A percentile compares a stretch with the other conserved stretches of the same genome.
These are phyloP conservation scores for Osmoderma eremita DNA, from an alignment of 2,888 invertebrate genomes.

Conservation along the genomic window DNA sequence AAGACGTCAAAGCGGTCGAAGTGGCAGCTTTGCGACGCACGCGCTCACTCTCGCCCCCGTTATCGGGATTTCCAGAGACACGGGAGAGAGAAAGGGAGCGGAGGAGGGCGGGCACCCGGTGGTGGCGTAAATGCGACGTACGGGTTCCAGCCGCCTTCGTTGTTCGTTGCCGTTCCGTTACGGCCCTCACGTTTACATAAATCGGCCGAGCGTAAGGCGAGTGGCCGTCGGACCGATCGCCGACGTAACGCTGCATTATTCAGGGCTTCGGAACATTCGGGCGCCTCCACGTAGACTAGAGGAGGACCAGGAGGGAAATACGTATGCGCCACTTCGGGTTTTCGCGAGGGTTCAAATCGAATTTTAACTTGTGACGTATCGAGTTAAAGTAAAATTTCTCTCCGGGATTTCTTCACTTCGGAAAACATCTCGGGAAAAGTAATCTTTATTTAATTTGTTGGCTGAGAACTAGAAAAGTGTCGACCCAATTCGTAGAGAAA, in stretches of 20 bases:
- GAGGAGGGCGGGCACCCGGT: neutral
- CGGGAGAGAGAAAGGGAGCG: neutral
- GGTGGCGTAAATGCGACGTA: neutral
- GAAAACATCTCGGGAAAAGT: too few relatives aligned
- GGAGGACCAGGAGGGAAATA: slow-evolving; percentile 7
- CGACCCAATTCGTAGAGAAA: too few relatives aligned
- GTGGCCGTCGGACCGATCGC: slow-evolving; percentile 14
- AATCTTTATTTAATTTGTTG: too few relatives aligned
- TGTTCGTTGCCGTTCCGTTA: slow-evolving; percentile 11
- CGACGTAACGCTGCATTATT: slow-evolving; percentile 21
- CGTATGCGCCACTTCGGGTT: neutral
- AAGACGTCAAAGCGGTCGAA: slow-evolving; percentile 48
- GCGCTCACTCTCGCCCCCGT: neutral
- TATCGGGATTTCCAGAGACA: slow-evolving; percentile 26
- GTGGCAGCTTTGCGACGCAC: slow-evolving; percentile 35
- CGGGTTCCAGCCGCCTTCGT: neutral
- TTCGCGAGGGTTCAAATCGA: neutral
- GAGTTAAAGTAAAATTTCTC: neutral
- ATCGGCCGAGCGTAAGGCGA: slow-evolving; percentile 17
- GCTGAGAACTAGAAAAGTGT: too few relatives aligned
- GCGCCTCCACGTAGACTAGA: neutral
- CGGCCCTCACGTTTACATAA: slow-evolving; percentile 25
- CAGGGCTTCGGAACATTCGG: neutral
- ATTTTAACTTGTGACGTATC: neutral
- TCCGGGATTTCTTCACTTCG: neutral